These are phyloP conservation scores for Leptopilina clavipes DNA, from an alignment of 1,140 invertebrate species.

Conservation along the genomic window DNA sequence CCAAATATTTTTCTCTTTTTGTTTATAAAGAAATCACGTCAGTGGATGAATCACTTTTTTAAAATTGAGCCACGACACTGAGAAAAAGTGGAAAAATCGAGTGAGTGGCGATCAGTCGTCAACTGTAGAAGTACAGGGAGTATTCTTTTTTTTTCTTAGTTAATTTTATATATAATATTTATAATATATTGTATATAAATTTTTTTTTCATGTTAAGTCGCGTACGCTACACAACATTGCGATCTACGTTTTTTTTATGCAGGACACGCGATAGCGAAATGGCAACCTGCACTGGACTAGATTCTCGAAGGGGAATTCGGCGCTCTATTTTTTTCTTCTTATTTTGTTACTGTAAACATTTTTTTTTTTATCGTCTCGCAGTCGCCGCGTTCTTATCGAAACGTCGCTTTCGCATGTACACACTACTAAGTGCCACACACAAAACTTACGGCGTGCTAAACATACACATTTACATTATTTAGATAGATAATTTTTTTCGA, in stretches of 20 bases:
- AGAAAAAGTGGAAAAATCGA: slow-evolving; percentile 11
- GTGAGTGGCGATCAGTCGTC: slow-evolving; percentile 15
- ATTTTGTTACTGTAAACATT: neutral
- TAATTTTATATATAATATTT: slow-evolving; percentile 29
- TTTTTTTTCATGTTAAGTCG: slow-evolving; percentile 42
- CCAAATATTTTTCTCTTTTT: neutral
- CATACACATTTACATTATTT: slow-evolving; percentile 36
- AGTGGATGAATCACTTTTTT: no score
- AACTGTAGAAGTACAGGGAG: slow-evolving; percentile 27
- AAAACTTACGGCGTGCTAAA: slow-evolving; percentile 52
- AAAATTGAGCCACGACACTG: neutral
- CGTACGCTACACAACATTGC: slow-evolving; percentile 49
- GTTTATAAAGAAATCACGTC: no score
- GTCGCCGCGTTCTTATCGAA: slow-evolving; percentile 30
- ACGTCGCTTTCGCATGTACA: slow-evolving; percentile 28
- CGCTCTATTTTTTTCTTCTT: slow-evolving; percentile 44
- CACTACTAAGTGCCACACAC: slow-evolving; percentile 52
- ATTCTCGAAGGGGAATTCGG: slow-evolving; percentile 57
- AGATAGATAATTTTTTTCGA: slow-evolving; percentile 57
- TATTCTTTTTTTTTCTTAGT: neutral
- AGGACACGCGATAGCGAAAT: slow-evolving; percentile 38
- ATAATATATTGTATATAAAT: slow-evolving; percentile 27
- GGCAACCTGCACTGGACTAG: slow-evolving; percentile 60
- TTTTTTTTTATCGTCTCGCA: slow-evolving; percentile 5
- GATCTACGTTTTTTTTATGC: slow-evolving; percentile 36